Conservation (phyloP, 2,888 invertebrate genomes). For the Hoplodrina ambigua region DNA sequence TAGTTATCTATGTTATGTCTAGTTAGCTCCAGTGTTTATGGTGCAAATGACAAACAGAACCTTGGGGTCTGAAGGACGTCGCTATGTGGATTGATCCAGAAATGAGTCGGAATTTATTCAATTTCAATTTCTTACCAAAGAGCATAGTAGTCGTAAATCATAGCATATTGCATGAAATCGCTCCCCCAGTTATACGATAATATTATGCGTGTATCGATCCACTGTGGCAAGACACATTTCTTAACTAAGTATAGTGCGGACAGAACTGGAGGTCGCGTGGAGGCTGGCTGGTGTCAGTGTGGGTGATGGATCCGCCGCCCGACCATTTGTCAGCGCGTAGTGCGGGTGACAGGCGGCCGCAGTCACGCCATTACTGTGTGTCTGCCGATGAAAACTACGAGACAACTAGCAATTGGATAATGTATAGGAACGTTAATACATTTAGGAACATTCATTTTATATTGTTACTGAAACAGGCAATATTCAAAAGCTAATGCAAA, state of each 20-base stretch:
- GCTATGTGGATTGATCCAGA: conserved; percentile 12
- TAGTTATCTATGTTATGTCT: conserved; percentile 7
- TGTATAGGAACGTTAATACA: background rate
- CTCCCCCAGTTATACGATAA: conserved; percentile 74
- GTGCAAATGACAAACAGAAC: conserved; percentile 32
- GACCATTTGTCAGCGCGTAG: conserved; percentile 69
- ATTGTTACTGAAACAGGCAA: background rate
- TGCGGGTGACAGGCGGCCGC: conserved; percentile 69
- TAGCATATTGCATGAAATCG: conserved; percentile 71
- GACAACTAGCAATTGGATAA: conserved; percentile 29
- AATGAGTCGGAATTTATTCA: background rate
- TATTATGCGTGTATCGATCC: conserved; percentile 85
- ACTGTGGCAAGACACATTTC: conserved; percentile 80
- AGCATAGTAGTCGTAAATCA: conserved; percentile 38
- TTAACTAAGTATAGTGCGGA: conserved; percentile 72
- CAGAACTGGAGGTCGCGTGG: conserved; percentile 64
- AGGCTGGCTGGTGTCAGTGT: conserved; percentile 64
- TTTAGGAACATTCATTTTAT: conserved; percentile 3
- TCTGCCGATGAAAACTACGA: conserved; percentile 46
- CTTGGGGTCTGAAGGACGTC: conserved; percentile 15
- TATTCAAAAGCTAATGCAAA: background rate
- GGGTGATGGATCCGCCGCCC: conserved; percentile 69
- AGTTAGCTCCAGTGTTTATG: conserved; percentile 48
- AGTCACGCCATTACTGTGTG: conserved; percentile 61
- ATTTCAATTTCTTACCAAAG: conserved; percentile 28